Percentiles rank a stretch among this genome's conserved stretches.
Conservation (phyloP, 2,113 vertebrate species). For the Eleginops maclovinus region DNA sequence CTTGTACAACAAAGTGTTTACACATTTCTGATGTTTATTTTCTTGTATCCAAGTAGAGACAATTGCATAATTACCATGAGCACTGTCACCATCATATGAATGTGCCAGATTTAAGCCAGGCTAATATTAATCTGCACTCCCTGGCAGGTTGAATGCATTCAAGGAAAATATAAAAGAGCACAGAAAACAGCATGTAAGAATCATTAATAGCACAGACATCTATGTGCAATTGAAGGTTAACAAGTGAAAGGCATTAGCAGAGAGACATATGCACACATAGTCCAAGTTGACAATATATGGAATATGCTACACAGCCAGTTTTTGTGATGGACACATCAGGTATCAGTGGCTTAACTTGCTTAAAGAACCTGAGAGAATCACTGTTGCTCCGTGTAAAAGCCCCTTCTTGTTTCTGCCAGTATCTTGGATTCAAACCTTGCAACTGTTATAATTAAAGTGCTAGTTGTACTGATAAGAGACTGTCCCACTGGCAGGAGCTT, state of each 20-base stretch:
- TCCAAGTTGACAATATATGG: not conserved
- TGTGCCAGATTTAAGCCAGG: no score
- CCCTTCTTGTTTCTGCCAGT: slow-evolving; percentile 50
- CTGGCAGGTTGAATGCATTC: no score
- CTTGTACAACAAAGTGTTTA: not conserved
- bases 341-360: slow-evolving; percentile 54
- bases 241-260: no score
- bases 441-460: slow-evolving; percentile 66
- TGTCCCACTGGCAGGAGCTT: slow-evolving; percentile 45
- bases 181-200: no score
- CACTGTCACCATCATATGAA: no score
- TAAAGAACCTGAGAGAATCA: slow-evolving; percentile 32
- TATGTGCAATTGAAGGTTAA: no score
- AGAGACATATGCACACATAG: not conserved
- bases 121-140: no score
- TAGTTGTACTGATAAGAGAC: slow-evolving; percentile 57
- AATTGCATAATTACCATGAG: no score
- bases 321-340: slow-evolving; percentile 51
- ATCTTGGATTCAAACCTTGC: slow-evolving; percentile 58
- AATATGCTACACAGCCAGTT: slow-evolving; percentile 42
- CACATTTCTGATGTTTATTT: not conserved
- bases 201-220: no score
- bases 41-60: no score
- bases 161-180: no score
- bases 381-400: slow-evolving; percentile 35